Base-by-base conservation (phyloP, 2,113 vertebrate genomes). In the Corydoras maculifer region DNA sequence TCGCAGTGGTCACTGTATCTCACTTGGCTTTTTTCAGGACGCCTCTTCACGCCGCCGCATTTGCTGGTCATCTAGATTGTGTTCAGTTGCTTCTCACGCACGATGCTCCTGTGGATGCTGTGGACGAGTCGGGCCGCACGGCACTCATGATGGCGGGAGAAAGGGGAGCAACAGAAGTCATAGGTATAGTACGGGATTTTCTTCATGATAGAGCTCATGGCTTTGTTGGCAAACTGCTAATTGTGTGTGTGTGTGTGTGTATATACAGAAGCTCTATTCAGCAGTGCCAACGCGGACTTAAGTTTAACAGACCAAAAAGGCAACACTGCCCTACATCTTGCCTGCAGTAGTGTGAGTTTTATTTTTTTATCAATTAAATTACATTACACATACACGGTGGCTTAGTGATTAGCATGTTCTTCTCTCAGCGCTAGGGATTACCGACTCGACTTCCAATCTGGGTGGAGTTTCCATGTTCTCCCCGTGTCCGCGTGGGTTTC, bases 1-100 rank as follows among this genome's bases (percentile, higher is more conserved):
- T 1, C 7, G 7, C 4, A 2, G 35, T 43, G 2, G 35, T 8
- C 35, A 43, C 35, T 43, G 18, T 25, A 43, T 43, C 35, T 43
- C 35, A 43, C 35, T 2, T 43, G 35, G 35, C 1, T 12, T 14
- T 48, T 73, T n/a, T 13, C 54, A 90, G 97, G 81, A 97, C 93
- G 0, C 93, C 97, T 9, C 93, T 99, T 55, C 97, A 99, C 0
- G 95, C 94, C 0, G 96, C 97, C 3, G 93, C 94, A 2, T 98
- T 98, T 2, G 86, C 88, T 0, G 94, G 94, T 29, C 94, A 95
- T 0, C 84, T 93, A 8, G 94, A 96, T 72, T 97, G 96, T 76
- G 75, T 98, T 79, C 92, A 94, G 87, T 88, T 99, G 58, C 93
- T 99, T 32, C 88, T 99, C 81, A 90, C 90, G 77, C 93, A 96